phyloP scores from a whole-genome alignment of 1,140 invertebrate genomes.

The Drosophila biarmipes region DNA sequence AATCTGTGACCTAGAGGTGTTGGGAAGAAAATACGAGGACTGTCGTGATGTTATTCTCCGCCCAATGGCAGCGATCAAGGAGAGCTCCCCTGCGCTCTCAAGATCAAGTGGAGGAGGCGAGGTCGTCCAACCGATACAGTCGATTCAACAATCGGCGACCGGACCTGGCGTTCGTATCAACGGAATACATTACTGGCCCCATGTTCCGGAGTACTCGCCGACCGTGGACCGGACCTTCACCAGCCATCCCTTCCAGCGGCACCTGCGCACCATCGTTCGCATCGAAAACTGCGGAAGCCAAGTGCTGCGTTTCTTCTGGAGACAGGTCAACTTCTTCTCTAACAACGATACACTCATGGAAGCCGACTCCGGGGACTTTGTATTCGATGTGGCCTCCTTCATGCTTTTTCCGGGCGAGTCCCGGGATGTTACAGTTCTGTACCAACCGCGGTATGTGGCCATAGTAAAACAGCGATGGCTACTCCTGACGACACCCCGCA shows the following conservation, averaged over 20 bases:
- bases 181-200: constrained; percentile 32
- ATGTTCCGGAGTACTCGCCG: constrained; percentile 42
- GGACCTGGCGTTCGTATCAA: constrained; percentile 52
- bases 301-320: constrained; percentile 47
- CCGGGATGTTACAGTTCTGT: constrained; percentile 42
- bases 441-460: constrained; percentile 46
- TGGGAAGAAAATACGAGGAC: background rate
- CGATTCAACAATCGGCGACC: background rate
- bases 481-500: constrained; percentile 31
- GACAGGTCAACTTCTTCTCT: constrained; percentile 36
- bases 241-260: constrained; percentile 56
- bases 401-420: constrained; percentile 26
- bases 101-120: background rate
- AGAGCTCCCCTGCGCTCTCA: background rate
- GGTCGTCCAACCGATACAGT: background rate
- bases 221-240: constrained; percentile 51
- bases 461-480: constrained; percentile 63
- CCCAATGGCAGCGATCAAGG: background rate
- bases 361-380: constrained; percentile 22
- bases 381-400: constrained; percentile 51
- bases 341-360: constrained; percentile 43
- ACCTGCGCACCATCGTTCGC: constrained; percentile 53
- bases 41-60: background rate
- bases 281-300: constrained; percentile 59
- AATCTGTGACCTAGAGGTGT: background rate